These are phyloP conservation scores for Oreochromis grahami DNA, from an alignment of 2,797 vertebrate genomes.

Conservation along the genomic window DNA sequence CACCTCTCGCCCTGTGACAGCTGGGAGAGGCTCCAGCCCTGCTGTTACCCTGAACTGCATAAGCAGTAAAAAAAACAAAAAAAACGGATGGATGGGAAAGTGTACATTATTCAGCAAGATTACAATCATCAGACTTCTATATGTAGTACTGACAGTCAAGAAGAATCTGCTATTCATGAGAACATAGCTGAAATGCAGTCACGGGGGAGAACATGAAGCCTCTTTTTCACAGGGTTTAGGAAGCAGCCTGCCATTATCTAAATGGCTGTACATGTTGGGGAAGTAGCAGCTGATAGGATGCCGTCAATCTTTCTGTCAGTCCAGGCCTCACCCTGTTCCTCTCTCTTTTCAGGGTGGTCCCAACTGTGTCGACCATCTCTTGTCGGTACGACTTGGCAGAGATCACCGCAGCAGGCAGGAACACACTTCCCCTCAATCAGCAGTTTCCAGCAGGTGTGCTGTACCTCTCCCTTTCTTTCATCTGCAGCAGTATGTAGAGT, in stretches of 20 bases:
- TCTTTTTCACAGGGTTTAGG: conserved; percentile 10
- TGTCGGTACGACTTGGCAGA: conserved; percentile 40
- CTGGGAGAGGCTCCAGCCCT: neutral
- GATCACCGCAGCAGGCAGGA: conserved; percentile 33
- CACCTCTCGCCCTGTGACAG: neutral
- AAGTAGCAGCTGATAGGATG: conserved; percentile 57
- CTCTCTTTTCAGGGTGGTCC: conserved; percentile 50
- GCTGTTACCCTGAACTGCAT: neutral
- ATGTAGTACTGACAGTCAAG: neutral
- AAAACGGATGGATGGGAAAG: accelerated
- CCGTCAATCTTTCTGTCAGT: conserved; percentile 55
- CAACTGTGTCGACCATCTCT: conserved; percentile 5
- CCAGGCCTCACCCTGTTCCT: conserved; percentile 48
- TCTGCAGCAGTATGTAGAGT: neutral
- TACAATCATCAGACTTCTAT: neutral
- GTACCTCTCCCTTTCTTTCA: neutral
- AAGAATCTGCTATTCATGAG: conserved; percentile 11
- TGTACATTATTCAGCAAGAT: neutral
- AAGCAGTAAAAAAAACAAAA: neutral
- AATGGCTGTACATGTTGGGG: conserved; percentile 29
- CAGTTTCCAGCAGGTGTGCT: conserved; percentile 67
- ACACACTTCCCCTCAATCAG: conserved; percentile 56
- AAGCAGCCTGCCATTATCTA: conserved; percentile 33
- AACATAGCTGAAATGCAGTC: conserved; percentile 33
- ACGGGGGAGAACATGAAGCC: conserved; percentile 11